Base-by-base conservation (phyloP, 2,888 invertebrate genomes). In the Arge pagana region DNA sequence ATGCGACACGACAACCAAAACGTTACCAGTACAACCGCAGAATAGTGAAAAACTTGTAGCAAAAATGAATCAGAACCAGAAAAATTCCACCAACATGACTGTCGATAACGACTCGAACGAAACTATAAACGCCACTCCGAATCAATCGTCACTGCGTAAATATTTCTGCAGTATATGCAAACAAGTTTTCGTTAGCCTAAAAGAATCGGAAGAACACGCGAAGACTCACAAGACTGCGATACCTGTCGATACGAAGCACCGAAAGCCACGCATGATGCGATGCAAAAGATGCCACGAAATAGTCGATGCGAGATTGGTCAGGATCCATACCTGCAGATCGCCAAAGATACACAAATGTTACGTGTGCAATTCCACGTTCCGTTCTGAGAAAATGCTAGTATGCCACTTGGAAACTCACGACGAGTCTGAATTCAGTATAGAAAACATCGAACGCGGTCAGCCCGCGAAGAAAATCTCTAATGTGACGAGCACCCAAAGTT, bases 251-350 rank as follows among this genome's bases (percentile, higher is more conserved):
- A 8, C 21, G 5, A 28, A 23, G 4, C 42, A 54, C 21, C 52
- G 55, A 1, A 72, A 70, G 23, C 65, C 65, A 2, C 71, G 71
- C 41, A 64, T 71, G 55, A 76, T 74, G 75, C 64, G 75, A 15
- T 76, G 76, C 37, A 75, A 72, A 48, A 58, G 72, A 24, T 76
- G 76, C 15, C 74, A 75, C 15, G 72, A 68, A 43, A 68, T 74
- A 16, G 76, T 76, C 0, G 74, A 73, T 8, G 71, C 74, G 0
- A 62, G 63, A 51, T 59, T 64, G 3, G 76, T 76, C 0, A 73
- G 72, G 48, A 43, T 60, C 16, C 76, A 76, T 45, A 64, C 68
- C 3, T 76, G 75, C 23, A 61, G 62, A 15, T 54, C 61, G 0
- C 16, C 42, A n/a, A 56, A 53, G n/a, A 4, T 52, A 3, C 57